Evolutionary conservation across 2,797 vertebrate species (phyloP).

Genomic region (Channallabes apus): DNA sequence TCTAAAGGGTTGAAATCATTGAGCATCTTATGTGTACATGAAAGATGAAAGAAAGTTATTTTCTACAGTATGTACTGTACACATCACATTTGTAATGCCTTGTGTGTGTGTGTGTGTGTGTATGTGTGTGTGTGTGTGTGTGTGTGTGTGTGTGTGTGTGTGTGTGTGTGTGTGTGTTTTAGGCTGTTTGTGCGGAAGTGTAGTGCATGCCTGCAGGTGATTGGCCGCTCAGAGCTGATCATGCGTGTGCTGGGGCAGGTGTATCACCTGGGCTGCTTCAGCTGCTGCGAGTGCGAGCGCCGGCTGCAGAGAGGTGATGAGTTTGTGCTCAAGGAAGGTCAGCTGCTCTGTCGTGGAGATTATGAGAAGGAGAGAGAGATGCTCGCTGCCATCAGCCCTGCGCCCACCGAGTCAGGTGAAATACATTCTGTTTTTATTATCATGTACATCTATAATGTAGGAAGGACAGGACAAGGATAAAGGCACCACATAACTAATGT

Average conservation of each 20-base stretch:
- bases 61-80: not conserved
- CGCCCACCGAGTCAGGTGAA: conserved; percentile 85
- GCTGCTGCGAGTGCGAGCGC: conserved; percentile 91
- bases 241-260: conserved; percentile 89
- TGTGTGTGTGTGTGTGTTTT: not conserved
- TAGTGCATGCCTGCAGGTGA: conserved; percentile 84
- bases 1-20: too few species aligned
- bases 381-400: conserved; percentile 84
- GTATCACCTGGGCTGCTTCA: conserved; percentile 89
- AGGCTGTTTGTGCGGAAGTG: conserved; percentile 90
- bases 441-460: not conserved
- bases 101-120: conserved; percentile 19
- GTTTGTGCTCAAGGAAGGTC: conserved; percentile 90
- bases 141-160: conserved; percentile 19
- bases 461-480: not conserved
- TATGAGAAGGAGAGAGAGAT: conserved; percentile 91
- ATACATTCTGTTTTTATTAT: not conserved
- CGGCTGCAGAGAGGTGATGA: conserved; percentile 87
- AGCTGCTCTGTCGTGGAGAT: conserved; percentile 88
- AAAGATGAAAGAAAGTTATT: not conserved
- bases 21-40: too few species aligned
- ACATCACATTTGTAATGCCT: not conserved
- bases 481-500: not conserved
- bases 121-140: conserved; percentile 12
- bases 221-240: conserved; percentile 86